Base-by-base conservation (phyloP, 1,140 invertebrate genomes). In the Goniozus legneri region DNA sequence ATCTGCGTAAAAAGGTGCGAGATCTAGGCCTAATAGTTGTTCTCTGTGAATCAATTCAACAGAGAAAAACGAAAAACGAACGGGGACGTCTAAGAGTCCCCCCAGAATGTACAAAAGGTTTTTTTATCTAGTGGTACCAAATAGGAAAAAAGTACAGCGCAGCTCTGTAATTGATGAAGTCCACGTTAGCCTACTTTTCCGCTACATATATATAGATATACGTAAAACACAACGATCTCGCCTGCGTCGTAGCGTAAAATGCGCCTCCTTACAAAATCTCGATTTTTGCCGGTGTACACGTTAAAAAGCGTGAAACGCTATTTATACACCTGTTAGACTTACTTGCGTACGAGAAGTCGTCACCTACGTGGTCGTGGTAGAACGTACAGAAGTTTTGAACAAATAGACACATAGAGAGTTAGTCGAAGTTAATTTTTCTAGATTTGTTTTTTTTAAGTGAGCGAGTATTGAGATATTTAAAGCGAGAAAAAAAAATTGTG, bases 261-360 rank as follows among this genome's bases (percentile, higher is more conserved):
- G 47, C 50, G 42, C 22, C 27, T 47, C 40, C 32, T 41, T 19
- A 41, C 35, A 37, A 46, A 22, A 36, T 40, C 21, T 15, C 50
- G 55, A 37, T 47, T 45, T 13, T 20, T 18, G 24, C 27, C 32
- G 41, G 20, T 38, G 13, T 54, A 37, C 33, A 32, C 38, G 43
- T 35, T 43, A 33, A 30, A 19, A 38, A 15, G 6, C 13, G 35
- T 46, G 24, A 32, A 44, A 44, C 21, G 47, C n/a, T 8, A 22
- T 44, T 33, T 35, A 33, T 52, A 58, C 37, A 54, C 34, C 47
- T 50, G 59, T 40, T 49, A 30, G 60, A 75, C 72, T 76, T 75
- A 76, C 71, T 73, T 75, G 69, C 27, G 43, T 74, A 73, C 60
- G 69, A 69, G 72, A 70, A 73, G 67, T 74, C 73, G 58, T 75